Evolutionary conservation across 2,797 vertebrate genomes (phyloP).

Genomic region (Gymnoscopelus microlampas): DNA sequence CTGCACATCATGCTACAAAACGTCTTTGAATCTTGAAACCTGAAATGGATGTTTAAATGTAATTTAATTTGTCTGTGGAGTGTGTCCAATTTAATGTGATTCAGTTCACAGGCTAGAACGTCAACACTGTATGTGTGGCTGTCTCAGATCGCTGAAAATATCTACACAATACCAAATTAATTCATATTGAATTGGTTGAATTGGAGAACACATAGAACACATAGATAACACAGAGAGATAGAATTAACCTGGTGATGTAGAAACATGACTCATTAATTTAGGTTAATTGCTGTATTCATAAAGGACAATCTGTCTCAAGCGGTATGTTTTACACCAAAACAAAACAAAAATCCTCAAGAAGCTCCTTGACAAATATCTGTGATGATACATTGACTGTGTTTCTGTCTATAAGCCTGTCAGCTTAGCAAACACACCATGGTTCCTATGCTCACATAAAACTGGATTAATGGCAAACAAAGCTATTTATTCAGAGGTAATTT

Average conservation of each 20-base stretch:
- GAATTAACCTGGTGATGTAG: conserved; percentile 12
- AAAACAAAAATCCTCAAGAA: too few species aligned
- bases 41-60: not conserved
- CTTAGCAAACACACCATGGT: conserved; percentile 65
- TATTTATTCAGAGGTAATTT: conserved; percentile 82
- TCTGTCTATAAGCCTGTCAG: conserved; percentile 69
- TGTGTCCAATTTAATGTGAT: not conserved
- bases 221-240: not conserved
- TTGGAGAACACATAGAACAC: too few species aligned
- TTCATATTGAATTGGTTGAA: not conserved
- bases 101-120: not conserved
- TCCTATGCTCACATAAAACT: conserved; percentile 74
- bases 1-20: too few species aligned
- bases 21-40: too few species aligned
- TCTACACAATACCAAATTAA: not conserved
- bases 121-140: not conserved
- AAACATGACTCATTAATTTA: not conserved
- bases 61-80: not conserved
- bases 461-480: conserved; percentile 84
- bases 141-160: not conserved
- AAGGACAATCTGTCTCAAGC: conserved; percentile 26
- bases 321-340: conserved; percentile 36
- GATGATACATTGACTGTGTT: conserved; percentile 71
- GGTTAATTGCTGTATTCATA: conserved; percentile 20
- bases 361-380: conserved; percentile 61